These are phyloP conservation scores for Paraplagusia blochii DNA, from an alignment of 2,113 vertebrate species.

Conservation along the genomic window DNA sequence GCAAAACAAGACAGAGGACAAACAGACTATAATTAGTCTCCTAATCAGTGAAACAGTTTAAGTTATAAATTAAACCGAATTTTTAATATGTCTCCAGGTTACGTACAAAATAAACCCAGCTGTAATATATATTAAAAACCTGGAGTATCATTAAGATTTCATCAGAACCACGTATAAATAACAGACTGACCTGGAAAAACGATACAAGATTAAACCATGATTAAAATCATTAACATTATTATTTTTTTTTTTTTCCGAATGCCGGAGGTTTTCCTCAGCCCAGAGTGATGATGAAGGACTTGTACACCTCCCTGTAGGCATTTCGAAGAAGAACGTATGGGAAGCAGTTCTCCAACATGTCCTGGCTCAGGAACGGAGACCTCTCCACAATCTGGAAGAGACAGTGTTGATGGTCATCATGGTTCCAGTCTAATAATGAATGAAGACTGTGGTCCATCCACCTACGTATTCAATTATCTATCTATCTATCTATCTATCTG, in stretches of 20 bases:
- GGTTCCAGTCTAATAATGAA: too few relatives aligned
- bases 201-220: too few relatives aligned
- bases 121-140: background rate
- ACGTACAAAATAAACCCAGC: background rate
- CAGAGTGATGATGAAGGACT: slow-evolving; percentile 65
- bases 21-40: slow-evolving; percentile 14
- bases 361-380: slow-evolving; percentile 86
- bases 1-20: slow-evolving; percentile 4
- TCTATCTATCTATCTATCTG: too few relatives aligned
- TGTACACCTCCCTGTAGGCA: slow-evolving; percentile 86
- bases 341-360: slow-evolving; percentile 91
- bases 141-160: too few relatives aligned
- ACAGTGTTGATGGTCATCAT: background rate
- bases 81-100: slow-evolving; percentile 5
- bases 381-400: slow-evolving; percentile 83
- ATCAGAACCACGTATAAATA: too few relatives aligned
- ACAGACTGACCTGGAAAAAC: too few relatives aligned
- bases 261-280: slow-evolving; percentile 51
- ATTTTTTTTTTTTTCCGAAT: too few relatives aligned
- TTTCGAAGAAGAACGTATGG: slow-evolving; percentile 90
- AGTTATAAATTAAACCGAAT: slow-evolving; percentile 11
- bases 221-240: too few relatives aligned
- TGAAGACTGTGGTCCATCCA: too few relatives aligned
- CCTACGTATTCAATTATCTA: too few relatives aligned
- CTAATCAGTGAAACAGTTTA: slow-evolving; percentile 31